These are phyloP conservation scores for Ecliptopera silaceata DNA, from an alignment of 2,888 invertebrate species.

Conservation along the genomic window DNA sequence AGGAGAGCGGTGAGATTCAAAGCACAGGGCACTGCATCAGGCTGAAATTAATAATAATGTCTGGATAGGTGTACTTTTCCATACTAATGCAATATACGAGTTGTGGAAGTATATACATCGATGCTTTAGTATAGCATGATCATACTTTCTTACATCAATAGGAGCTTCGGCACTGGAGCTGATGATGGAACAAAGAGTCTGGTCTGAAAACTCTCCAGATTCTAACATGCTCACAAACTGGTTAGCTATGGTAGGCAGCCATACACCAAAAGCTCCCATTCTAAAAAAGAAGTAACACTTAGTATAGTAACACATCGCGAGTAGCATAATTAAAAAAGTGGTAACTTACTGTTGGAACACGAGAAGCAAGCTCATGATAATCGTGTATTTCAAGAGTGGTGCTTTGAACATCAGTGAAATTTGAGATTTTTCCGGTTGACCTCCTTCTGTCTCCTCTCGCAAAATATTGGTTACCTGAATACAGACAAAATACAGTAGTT, in stretches of 20 bases:
- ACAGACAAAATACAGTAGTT: neutral
- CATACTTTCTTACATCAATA: conserved; percentile 38
- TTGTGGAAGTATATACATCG: too few relatives aligned
- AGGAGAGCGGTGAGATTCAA: conserved; percentile 57
- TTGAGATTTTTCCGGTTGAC: conserved; percentile 49
- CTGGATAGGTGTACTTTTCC: neutral
- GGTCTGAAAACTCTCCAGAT: conserved; percentile 53
- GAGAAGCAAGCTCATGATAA: conserved; percentile 70
- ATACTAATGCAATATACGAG: too few relatives aligned
- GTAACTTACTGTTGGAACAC: conserved; percentile 82
- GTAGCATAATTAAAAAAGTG: too few relatives aligned
- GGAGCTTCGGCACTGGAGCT: conserved; percentile 38
- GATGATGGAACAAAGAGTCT: conserved; percentile 58
- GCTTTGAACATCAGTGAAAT: conserved; percentile 74
- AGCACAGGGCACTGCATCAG: conserved; percentile 52
- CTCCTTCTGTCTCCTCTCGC: conserved; percentile 47
- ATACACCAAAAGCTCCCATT: conserved; percentile 57
- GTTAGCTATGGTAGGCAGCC: conserved; percentile 66
- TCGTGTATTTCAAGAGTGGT: conserved; percentile 77
- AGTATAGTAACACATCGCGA: too few relatives aligned
- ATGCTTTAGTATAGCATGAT: neutral
- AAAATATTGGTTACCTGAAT: conserved; percentile 54
- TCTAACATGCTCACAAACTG: conserved; percentile 57
- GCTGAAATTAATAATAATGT: conserved; percentile 42
- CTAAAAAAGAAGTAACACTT: conserved; percentile 38